Evolutionary conservation across 2,888 invertebrate genomes (phyloP).

Genomic region (Euspilapteryx auroguttella): DNA sequence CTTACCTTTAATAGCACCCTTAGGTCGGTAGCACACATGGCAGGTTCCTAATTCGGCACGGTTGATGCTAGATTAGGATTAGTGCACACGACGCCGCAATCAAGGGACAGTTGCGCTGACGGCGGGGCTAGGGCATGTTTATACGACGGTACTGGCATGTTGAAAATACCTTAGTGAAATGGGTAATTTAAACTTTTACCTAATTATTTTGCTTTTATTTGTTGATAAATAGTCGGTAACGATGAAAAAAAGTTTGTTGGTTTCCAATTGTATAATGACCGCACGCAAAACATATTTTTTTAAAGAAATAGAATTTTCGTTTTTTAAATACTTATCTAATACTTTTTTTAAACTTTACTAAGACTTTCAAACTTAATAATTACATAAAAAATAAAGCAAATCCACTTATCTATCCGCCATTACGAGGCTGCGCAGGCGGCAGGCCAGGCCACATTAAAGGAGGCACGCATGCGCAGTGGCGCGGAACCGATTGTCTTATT

Average conservation of each 20-base stretch:
- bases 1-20: constrained; percentile 1
- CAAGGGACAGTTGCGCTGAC: constrained; percentile 12
- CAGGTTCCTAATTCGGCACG: constrained; percentile 17
- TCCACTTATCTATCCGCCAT: not conserved
- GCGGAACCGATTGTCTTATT: constrained; percentile 31
- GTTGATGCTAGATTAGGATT: constrained; percentile 12
- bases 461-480: constrained; percentile 15
- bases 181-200: not conserved
- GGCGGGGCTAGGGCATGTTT: constrained; percentile 14
- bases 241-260: too few species aligned
- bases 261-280: too few species aligned
- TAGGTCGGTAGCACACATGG: constrained; percentile 13
- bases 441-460: not conserved
- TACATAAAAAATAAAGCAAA: too few species aligned
- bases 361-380: too few species aligned
- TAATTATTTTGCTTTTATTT: not conserved
- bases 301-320: too few species aligned
- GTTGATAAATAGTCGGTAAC: too few species aligned
- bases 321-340: too few species aligned
- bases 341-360: too few species aligned
- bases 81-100: constrained; percentile 14
- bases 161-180: constrained; percentile 4
- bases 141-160: constrained; percentile 11
- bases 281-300: too few species aligned
- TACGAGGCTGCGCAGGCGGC: not conserved